A percentile compares a stretch with the other conserved stretches of the same genome.
These are phyloP conservation scores for Anas platyrhynchos DNA, from an alignment of 2,113 vertebrate genomes.

Conservation along the genomic window DNA sequence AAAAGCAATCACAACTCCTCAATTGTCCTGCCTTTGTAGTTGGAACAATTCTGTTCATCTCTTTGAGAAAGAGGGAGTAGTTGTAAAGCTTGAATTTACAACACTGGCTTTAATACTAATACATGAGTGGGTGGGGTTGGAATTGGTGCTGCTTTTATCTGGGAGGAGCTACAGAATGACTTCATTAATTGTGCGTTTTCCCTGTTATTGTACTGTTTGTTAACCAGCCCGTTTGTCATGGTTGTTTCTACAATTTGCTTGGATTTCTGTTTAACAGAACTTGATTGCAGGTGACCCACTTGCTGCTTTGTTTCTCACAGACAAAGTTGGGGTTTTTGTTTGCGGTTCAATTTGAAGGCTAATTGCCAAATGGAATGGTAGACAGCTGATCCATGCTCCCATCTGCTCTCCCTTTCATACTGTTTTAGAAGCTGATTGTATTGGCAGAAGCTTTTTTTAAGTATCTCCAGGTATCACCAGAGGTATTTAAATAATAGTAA, in stretches of 20 bases:
- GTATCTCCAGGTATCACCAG: background rate
- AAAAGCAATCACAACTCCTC: background rate
- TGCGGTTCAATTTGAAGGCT: background rate
- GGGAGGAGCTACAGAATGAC: background rate
- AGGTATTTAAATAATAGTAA: background rate
- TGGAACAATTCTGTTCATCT: background rate
- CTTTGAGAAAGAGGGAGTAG: background rate
- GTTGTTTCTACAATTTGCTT: background rate
- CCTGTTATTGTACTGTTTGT: background rate
- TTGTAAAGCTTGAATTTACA: background rate
- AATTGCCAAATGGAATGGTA: background rate
- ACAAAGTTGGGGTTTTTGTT: background rate
- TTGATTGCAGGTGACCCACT: background rate
- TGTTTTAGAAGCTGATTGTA: background rate
- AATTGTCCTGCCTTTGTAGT: background rate
- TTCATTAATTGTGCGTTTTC: background rate
- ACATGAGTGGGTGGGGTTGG: background rate
- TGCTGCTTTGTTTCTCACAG: background rate
- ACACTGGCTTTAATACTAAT: background rate
- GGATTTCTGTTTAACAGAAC: background rate
- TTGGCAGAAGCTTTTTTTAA: background rate
- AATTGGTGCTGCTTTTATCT: background rate
- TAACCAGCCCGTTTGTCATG: background rate
- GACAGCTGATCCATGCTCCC: background rate
- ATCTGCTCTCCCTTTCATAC: background rate